phyloP scores from a whole-genome alignment of 35 echinoderm and acorn worm species.

The Hemicentrotus pulcherrimus region DNA sequence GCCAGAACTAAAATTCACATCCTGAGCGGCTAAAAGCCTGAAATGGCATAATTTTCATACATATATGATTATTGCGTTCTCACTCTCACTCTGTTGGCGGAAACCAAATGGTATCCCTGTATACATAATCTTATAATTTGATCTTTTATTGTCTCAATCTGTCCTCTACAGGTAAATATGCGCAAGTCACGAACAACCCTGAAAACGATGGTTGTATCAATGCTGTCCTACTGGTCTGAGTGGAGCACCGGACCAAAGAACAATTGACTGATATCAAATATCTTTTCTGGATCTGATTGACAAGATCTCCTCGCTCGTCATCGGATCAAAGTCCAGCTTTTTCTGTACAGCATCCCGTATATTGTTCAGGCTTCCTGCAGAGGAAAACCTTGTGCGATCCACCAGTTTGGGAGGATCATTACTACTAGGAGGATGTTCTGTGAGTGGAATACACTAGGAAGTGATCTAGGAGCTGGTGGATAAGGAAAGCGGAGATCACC shows the following conservation, averaged over 20 bases:
- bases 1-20: background rate
- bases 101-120: background rate
- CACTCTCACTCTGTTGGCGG: background rate
- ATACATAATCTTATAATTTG: background rate
- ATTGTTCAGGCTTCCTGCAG: background rate
- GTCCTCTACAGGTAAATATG: constrained; percentile 89
- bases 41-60: background rate
- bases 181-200: constrained; percentile 94
- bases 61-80: too few species aligned
- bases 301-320: background rate
- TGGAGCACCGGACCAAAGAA: background rate
- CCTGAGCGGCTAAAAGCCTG: background rate
- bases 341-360: background rate
- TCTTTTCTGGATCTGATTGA: background rate
- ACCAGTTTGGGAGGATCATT: background rate
- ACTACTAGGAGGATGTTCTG: background rate
- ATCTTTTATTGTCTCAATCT: background rate
- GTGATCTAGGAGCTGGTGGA: background rate
- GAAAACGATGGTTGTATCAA: constrained; percentile 99
- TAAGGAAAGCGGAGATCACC: background rate
- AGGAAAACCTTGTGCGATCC: background rate
- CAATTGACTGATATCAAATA: background rate
- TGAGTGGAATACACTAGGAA: background rate
- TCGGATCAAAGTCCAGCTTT: background rate
- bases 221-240: constrained; percentile 85